A percentile compares a stretch with the other conserved stretches of the same genome.
Conservation (phyloP, 2,888 invertebrate species). For the Hemithea aestivaria region DNA sequence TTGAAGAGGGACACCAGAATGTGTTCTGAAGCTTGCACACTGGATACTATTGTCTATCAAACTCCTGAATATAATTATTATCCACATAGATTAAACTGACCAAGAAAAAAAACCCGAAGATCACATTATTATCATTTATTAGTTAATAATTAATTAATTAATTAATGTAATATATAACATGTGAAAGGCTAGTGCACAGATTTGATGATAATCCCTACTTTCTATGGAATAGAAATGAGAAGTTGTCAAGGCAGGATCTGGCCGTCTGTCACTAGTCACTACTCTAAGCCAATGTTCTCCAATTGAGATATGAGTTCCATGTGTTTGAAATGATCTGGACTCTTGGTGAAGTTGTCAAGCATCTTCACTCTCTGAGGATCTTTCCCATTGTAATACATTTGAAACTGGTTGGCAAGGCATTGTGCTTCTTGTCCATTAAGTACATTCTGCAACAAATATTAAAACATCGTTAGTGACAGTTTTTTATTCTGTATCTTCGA, state of each 20-base stretch:
- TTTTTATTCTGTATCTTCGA: no score
- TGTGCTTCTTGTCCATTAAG: slow-evolving; percentile 88
- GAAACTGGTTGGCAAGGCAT: slow-evolving; percentile 91
- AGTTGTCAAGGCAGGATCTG: no score
- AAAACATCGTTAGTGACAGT: no score
- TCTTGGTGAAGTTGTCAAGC: slow-evolving; percentile 83
- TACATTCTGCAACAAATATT: slow-evolving; percentile 73
- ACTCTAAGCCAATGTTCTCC: slow-evolving; percentile 79
- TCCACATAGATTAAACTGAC: slow-evolving; percentile 54
- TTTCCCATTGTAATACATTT: slow-evolving; percentile 88
- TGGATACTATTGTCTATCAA: slow-evolving; percentile 27
- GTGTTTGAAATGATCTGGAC: slow-evolving; percentile 88
- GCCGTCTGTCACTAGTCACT: no score
- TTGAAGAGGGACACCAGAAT: no score
- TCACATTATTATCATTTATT: slow-evolving; percentile 1
- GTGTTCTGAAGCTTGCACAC: no score
- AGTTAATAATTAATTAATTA: no score
- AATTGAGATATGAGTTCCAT: slow-evolving; percentile 89
- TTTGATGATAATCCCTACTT: no score
- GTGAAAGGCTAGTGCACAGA: no score
- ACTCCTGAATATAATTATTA: slow-evolving; percentile 61
- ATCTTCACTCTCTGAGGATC: slow-evolving; percentile 81
- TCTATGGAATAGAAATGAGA: no score
- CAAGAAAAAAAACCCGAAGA: not conserved
- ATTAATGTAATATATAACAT: no score